phyloP scores from a whole-genome alignment of 2,113 vertebrate genomes.

The Empidonax traillii region DNA sequence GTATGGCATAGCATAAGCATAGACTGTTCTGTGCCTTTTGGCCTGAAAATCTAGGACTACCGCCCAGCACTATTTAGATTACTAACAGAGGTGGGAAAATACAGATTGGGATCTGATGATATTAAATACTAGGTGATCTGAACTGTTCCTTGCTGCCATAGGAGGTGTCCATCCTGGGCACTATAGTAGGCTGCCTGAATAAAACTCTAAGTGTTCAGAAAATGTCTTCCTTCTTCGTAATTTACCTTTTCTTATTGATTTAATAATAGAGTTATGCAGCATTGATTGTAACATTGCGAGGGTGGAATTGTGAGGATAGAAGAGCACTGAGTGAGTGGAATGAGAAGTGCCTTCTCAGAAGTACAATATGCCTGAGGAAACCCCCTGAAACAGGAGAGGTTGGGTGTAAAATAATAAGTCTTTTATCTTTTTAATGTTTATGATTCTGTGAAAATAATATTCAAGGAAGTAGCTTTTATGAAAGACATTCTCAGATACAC shows the following conservation, averaged over 20 bases:
- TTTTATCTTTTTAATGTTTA: slow-evolving; percentile 34
- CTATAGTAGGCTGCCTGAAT: not conserved
- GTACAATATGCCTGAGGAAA: not conserved
- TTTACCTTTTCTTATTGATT: not conserved
- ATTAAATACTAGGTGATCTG: not conserved
- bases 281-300: not conserved
- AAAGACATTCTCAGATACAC: slow-evolving; percentile 3
- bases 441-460: slow-evolving; percentile 25
- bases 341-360: not conserved
- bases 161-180: not conserved
- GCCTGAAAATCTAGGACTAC: not conserved
- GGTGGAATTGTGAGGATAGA: not conserved
- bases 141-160: not conserved
- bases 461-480: not conserved
- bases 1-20: not conserved
- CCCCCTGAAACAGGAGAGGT: not conserved
- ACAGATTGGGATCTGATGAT: not conserved
- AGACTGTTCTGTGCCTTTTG: not conserved
- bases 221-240: not conserved
- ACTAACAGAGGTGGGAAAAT: not conserved
- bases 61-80: not conserved
- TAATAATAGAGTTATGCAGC: not conserved
- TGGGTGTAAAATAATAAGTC: not conserved
- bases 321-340: not conserved
- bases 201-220: not conserved